Evolutionary conservation across 2,113 vertebrate genomes (phyloP), one percentile per base, ranked within the genome.

Genomic region (Spilogale gracilis): DNA sequence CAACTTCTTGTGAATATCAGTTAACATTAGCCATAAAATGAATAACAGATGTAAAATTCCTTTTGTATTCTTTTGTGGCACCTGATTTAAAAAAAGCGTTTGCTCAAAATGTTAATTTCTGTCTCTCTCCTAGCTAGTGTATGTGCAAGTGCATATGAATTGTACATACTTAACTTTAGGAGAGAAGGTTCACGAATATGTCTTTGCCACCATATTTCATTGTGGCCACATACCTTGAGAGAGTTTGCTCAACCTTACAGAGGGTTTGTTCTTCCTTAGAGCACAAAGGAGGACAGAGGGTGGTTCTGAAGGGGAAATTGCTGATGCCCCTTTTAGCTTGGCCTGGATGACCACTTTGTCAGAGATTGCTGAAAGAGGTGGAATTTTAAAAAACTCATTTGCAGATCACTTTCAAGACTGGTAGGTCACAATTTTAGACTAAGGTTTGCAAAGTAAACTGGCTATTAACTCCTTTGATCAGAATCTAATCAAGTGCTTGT

Each of bases 401-500:
- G 12, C 27, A 95, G 91, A 74, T 48, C 6, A 92, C 84, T 25
- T 95, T 96, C 52, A 97, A 95, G 12, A 95, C 43, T 80, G 73
- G 13, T 52, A 89, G 81, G 60, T 94, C 84, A 97, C 88, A 79
- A 82, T 89, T 96, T 89, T 90, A 85, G 89, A 89, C 3, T 52
- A 89, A 92, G 58, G 32, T 96, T 97, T 96, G 38, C 69, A 79
- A 93, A 80, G 73, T 94, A 88, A 98, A 97, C 65, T 93, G 78
- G 89, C 21, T 98, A 65, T 96, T 85, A 98, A 91, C 20, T 95
- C 50, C 6, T 97, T 96, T 94, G 43, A 50, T 96, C 43, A 91
- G 58, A 94, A 97, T 97, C 96, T 96, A 98, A 97, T 98, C 92
- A 5, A 90, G 81, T 78, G 3, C 0, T 52, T 97, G 0, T 78